Base-by-base conservation (phyloP, 2,888 invertebrate genomes). In the Operophtera brumata region DNA sequence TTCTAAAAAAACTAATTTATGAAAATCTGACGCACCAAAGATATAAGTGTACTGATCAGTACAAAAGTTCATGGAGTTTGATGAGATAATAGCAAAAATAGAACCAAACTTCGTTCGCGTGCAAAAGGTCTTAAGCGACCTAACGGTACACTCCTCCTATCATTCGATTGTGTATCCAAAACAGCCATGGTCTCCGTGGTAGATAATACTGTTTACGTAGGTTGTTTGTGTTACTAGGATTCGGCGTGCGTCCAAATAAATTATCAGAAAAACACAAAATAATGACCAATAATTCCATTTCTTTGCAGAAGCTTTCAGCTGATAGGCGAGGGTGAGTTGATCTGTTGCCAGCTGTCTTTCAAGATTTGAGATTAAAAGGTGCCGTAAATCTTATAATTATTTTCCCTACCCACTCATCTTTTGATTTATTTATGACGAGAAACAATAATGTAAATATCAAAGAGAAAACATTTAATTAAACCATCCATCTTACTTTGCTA, bases 201-300 rank as follows among this genome's bases (percentile, higher is more conserved):
- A 26, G 48, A 52, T 45, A 51, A 51, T 51, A 43, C 43, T 51
- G 51, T 55, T 55, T 50, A 48, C 48, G 52, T 41, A 48, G 52
- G 56, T 32, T 57, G 52, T 57, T 57, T 57, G 56, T 48, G 30
- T 51, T 56, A 41, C 40, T 44, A 47, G 40, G 36, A 47, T 45
- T 52, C 52, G 52, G 45, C 48, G 52, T 52, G 48, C 44, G 52
- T 53, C 42, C 52, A 52, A 57, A 57, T 57, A 57, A 52, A 57
- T 52, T 53, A 53, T 43, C 47, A 44, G 46, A 42, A 48, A 41
- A 48, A 57, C 48, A 53, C 45, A 42, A 57, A 52, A 48, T 45
- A 52, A 53, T 53, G 45, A 37, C 47, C 44, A 51, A 51, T 47
- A 56, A 51, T 20, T 20, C 52, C 10, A 42, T 42, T 52, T 57